A percentile compares a stretch with the other conserved stretches of the same genome.
These are phyloP conservation scores for Cataglyphis livida DNA, from an alignment of 2,888 invertebrate genomes.

Conservation along the genomic window DNA sequence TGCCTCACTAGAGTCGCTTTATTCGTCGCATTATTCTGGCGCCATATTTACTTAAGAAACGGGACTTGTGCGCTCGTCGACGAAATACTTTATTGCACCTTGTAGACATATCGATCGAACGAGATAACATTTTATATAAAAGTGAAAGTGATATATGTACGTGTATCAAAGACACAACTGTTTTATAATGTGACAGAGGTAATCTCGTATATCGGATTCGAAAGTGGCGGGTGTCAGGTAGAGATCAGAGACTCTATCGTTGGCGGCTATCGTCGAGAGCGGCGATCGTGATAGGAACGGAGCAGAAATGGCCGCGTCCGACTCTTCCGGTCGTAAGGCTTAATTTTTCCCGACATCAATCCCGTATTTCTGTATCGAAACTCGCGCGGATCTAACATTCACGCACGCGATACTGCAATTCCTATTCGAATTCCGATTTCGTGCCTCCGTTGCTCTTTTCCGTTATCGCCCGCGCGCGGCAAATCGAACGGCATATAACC, in stretches of 20 bases:
- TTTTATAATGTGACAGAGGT: background rate
- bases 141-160: background rate
- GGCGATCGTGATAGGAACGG: slow-evolving; percentile 56
- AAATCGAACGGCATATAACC: slow-evolving; percentile 19
- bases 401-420: slow-evolving; percentile 59
- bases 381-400: background rate
- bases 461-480: background rate
- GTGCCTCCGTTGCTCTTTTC: background rate
- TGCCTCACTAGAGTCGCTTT: background rate
- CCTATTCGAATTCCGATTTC: slow-evolving; percentile 53
- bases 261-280: background rate
- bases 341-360: slow-evolving; percentile 57
- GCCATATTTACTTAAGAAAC: background rate
- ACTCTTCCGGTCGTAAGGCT: slow-evolving; percentile 71
- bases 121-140: background rate
- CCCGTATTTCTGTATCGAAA: background rate
- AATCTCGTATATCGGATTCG: background rate
- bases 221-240: background rate
- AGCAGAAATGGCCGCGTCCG: slow-evolving; percentile 75
- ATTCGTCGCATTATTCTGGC: background rate
- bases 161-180: background rate
- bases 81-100: background rate
- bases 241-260: background rate
- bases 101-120: background rate
- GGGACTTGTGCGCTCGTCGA: background rate